Percentiles rank a stretch among this genome's conserved stretches.
phyloP scores from a whole-genome alignment of 2,113 vertebrate genomes.

The Glareola pratincola region DNA sequence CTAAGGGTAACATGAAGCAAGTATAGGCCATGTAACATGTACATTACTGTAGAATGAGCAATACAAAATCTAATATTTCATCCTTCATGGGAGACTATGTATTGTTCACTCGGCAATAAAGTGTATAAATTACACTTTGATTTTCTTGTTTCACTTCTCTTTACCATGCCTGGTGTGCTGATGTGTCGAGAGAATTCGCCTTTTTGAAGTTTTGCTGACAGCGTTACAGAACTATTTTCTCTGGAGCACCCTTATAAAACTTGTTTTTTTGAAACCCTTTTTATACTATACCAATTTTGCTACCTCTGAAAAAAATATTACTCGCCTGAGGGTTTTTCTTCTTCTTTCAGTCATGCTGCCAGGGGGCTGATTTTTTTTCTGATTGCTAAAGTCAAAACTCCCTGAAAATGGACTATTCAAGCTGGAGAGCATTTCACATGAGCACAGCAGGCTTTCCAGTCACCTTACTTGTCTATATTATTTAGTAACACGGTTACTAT shows the following conservation, averaged over 20 bases:
- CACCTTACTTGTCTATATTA: constrained; percentile 22
- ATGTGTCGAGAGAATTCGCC: constrained; percentile 18
- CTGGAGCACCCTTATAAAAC: constrained; percentile 25
- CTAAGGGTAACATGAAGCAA: background rate
- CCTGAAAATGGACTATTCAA: constrained; percentile 17
- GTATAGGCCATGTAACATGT: background rate
- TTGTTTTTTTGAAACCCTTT: background rate
- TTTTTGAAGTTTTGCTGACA: constrained; percentile 46
- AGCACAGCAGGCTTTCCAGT: background rate
- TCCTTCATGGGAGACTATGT: background rate
- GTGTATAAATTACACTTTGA: constrained; percentile 49
- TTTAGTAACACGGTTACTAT: background rate
- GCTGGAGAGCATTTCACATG: background rate
- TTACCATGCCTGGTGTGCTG: background rate
- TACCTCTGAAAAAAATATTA: constrained; percentile 40
- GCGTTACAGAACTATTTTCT: constrained; percentile 11
- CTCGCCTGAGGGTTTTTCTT: constrained; percentile 2
- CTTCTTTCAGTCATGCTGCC: constrained; percentile 35
- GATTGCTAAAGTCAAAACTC: constrained; percentile 23
- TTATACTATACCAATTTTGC: constrained; percentile 13
- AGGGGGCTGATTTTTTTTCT: constrained; percentile 43
- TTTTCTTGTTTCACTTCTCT: constrained; percentile 38
- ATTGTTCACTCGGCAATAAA: constrained; percentile 16
- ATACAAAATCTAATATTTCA: constrained; percentile 36
- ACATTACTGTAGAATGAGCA: background rate